Base-by-base conservation (phyloP, 2,888 invertebrate genomes). In the Lepas anatifera region DNA sequence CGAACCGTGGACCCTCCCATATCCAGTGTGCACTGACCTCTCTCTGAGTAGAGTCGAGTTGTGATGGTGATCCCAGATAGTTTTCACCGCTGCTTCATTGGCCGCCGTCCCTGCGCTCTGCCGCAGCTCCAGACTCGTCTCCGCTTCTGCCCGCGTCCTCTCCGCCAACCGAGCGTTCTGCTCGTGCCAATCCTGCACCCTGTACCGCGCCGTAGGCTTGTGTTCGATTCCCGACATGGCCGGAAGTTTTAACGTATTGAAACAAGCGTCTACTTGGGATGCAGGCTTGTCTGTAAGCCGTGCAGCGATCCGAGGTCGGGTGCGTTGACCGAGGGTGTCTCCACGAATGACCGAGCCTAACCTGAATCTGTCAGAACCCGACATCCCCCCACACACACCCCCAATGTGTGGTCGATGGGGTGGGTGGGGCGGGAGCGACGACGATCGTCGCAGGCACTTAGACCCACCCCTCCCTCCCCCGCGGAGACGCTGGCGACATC, bases 121-220 rank as follows among this genome's bases (percentile, higher is more conserved):
- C 73, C 97, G 83, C 75, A 93, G 92, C 13, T 89, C 89, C 96
- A 97, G 97, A 80, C 96, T 96, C 78, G 95, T 95, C 77, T 93
- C 92, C 35, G 97, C 84, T 72, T 96, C 95, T 79, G 95, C 94
- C 79, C 96, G 96, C 0, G 96, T 95, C 94, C 96, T 94, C 82
- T 94, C 93, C 74, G 96, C 92, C 92, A 90, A 80, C 27, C 78
- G 78, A 50, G 71, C 25, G 71, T 29, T 69, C 41, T 68, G 70
- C 32, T 39, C 46, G 70, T 67, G 29, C 58, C 58, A 58, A 32
- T 58, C 58, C 18, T 13, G 11, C 32, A n/a, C 27, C 27, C 37
- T 29, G 58, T 37, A 50, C 29, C 43, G 43, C 13, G 32, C 58
- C 32, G 37, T 41, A 3, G 58, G 58, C 37, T 43, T 32, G n/a